phyloP scores from a whole-genome alignment of 2,113 vertebrate genomes.

The Bos indicus region DNA sequence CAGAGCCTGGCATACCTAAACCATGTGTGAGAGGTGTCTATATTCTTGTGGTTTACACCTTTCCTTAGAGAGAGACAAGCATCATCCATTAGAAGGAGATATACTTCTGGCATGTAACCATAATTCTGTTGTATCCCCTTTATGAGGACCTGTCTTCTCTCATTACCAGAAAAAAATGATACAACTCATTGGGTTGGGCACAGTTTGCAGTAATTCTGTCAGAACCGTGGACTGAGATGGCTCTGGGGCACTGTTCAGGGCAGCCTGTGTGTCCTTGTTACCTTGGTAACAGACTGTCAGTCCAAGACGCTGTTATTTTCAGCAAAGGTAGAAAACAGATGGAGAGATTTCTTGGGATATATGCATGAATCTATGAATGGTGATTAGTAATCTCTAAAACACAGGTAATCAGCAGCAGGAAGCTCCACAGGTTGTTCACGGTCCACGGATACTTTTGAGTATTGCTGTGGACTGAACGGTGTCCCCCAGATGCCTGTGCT shows the following conservation, averaged over 20 bases:
- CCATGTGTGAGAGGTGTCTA: not conserved
- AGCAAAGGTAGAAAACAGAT: not conserved
- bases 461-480: not conserved
- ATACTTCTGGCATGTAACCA: not conserved
- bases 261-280: not conserved
- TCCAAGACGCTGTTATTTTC: not conserved
- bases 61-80: not conserved
- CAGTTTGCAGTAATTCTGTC: not conserved
- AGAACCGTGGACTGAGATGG: not conserved
- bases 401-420: not conserved
- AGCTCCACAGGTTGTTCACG: not conserved
- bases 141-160: not conserved
- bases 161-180: not conserved
- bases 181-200: not conserved
- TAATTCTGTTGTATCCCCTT: not conserved
- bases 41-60: not conserved
- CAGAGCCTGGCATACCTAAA: not conserved
- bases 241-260: not conserved
- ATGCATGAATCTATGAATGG: not conserved
- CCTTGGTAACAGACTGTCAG: not conserved
- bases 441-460: not conserved
- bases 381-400: not conserved
- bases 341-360: not conserved
- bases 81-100: not conserved
- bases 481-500: not conserved